phyloP scores from a whole-genome alignment of 2,113 vertebrate species.

The Peromyscus leucopus region DNA sequence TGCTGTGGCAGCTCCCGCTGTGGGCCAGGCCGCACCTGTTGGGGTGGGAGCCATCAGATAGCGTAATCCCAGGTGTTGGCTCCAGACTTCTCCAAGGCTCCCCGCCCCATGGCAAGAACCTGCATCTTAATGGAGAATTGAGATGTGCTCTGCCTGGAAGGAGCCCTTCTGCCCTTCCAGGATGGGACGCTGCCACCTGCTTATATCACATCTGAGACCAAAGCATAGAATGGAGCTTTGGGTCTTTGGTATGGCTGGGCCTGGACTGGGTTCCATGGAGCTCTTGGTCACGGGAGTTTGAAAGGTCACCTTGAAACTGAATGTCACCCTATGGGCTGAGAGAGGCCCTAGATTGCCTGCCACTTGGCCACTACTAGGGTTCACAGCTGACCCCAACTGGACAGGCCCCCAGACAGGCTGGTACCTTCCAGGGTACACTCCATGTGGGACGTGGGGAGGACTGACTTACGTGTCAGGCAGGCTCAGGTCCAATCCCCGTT shows the following conservation, averaged over 20 bases:
- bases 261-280: background rate
- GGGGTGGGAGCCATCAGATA: constrained; percentile 59
- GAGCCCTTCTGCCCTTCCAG: background rate
- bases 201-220: background rate
- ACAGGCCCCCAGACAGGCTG: background rate
- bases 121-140: constrained; percentile 44
- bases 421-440: background rate
- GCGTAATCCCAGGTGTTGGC: constrained; percentile 40
- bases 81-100: constrained; percentile 34
- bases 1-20: background rate
- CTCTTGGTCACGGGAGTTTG: background rate
- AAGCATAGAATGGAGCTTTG: background rate
- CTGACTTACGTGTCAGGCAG: accelerated
- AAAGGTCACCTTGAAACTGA: background rate
- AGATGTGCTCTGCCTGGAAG: background rate
- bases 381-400: background rate
- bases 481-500: background rate
- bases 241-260: background rate
- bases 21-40: constrained; percentile 25
- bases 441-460: background rate
- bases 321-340: background rate
- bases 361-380: background rate
- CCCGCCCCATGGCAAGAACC: background rate
- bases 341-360: background rate
- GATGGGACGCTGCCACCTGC: background rate